phyloP scores from a whole-genome alignment of 2,797 vertebrate species.

The Sebastolobus alascanus region DNA sequence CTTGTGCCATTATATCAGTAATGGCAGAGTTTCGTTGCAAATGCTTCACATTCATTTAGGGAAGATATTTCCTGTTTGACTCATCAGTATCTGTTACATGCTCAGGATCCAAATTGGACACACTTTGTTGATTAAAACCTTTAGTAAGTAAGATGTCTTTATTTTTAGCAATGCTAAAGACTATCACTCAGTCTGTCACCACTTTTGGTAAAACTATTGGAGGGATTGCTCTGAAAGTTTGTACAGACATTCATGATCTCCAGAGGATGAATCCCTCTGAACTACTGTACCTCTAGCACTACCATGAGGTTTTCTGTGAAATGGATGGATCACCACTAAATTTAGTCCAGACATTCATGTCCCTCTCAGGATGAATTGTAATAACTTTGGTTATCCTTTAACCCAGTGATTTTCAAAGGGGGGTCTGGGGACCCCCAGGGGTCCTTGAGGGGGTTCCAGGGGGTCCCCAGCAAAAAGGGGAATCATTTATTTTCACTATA shows the following conservation, averaged over 20 bases:
- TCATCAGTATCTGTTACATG: background rate
- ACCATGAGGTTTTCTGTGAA: background rate
- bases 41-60: conserved; percentile 13
- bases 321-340: background rate
- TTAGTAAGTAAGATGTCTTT: background rate
- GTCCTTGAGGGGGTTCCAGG: no score
- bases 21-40: conserved; percentile 11
- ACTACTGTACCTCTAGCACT: background rate
- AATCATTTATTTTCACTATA: no score
- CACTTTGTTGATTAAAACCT: background rate
- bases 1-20: conserved; percentile 38
- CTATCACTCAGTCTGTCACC: background rate
- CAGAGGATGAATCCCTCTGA: background rate
- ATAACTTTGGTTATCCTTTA: background rate
- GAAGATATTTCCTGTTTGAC: conserved; percentile 24
- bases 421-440: no score
- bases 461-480: no score
- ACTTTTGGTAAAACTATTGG: background rate
- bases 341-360: background rate
- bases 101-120: background rate
- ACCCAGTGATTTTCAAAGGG: background rate
- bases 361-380: background rate
- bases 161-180: background rate
- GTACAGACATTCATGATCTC: background rate
- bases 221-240: background rate